These are phyloP conservation scores for Listronotus bonariensis DNA, from an alignment of 1,140 invertebrate genomes.

Conservation along the genomic window DNA sequence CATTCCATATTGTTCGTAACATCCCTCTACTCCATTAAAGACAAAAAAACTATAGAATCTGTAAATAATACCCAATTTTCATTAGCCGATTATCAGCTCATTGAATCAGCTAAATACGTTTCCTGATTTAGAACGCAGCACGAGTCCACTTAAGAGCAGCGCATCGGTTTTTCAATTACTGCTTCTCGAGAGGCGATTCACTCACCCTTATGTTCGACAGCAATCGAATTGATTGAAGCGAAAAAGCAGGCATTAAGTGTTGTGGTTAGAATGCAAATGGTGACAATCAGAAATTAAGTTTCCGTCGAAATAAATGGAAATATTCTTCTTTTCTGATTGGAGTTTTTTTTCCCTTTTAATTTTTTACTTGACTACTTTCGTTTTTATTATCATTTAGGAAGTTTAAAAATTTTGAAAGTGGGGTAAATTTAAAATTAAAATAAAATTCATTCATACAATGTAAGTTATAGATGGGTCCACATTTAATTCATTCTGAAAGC, in stretches of 20 bases:
- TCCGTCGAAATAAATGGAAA: too few species aligned
- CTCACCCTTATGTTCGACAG: constrained; percentile 9
- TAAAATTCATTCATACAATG: too few species aligned
- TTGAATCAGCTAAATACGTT: constrained; percentile 36
- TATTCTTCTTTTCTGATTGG: too few species aligned
- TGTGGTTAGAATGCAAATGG: constrained; percentile 35
- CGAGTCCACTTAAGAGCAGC: constrained; percentile 31
- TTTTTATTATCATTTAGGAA: too few species aligned
- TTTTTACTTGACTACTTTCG: too few species aligned
- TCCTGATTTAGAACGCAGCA: constrained; percentile 34
- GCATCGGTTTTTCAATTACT: constrained; percentile 21
- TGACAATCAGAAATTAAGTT: constrained; percentile 29
- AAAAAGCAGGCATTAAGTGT: constrained; percentile 35
- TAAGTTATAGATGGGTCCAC: too few species aligned
- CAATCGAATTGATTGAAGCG: constrained; percentile 36
- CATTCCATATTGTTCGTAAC: too few species aligned
- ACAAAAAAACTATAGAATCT: constrained; percentile 12
- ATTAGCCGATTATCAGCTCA: constrained; percentile 34
- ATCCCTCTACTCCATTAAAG: too few species aligned
- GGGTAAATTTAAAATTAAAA: too few species aligned
- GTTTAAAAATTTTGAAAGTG: too few species aligned
- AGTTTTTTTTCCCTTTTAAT: too few species aligned
- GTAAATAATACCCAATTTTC: constrained; percentile 39
- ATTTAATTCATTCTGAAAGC: too few species aligned
- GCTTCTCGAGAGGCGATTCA: constrained; percentile 11